phyloP scores from a whole-genome alignment of 2,888 invertebrate genomes.

The Allophyes oxyacanthae region DNA sequence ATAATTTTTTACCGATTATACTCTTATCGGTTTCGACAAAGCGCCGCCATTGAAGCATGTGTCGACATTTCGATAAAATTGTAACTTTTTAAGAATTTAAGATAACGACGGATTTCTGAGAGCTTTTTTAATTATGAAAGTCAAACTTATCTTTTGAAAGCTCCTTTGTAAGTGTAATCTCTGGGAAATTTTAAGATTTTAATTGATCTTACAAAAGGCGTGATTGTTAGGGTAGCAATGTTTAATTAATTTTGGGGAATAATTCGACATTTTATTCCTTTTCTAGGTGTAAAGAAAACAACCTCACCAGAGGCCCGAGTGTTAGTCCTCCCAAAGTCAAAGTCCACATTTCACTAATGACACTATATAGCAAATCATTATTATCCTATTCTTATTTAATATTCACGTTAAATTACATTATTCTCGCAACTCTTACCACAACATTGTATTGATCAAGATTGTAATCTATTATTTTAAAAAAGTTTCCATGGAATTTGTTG shows the following conservation, averaged over 20 bases:
- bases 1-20: constrained; percentile 58
- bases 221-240: constrained; percentile 15
- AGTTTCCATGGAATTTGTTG: no score
- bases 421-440: no score
- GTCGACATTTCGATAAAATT: constrained; percentile 76
- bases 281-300: no score
- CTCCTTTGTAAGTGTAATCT: constrained; percentile 55
- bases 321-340: no score
- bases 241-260: neutral
- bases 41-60: constrained; percentile 69
- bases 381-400: no score
- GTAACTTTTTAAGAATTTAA: constrained; percentile 62
- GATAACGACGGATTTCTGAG: constrained; percentile 49
- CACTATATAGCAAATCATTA: no score
- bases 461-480: no score
- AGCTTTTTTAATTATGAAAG: constrained; percentile 56
- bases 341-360: no score
- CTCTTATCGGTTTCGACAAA: constrained; percentile 68
- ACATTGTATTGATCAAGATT: no score
- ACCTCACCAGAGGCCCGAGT: no score
- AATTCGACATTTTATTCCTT: no score
- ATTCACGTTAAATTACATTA: no score
- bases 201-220: constrained; percentile 54
- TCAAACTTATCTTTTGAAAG: constrained; percentile 53
- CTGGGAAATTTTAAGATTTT: constrained; percentile 54